phyloP scores from a whole-genome alignment of 2,888 invertebrate species.

The Augiades crinisus region DNA sequence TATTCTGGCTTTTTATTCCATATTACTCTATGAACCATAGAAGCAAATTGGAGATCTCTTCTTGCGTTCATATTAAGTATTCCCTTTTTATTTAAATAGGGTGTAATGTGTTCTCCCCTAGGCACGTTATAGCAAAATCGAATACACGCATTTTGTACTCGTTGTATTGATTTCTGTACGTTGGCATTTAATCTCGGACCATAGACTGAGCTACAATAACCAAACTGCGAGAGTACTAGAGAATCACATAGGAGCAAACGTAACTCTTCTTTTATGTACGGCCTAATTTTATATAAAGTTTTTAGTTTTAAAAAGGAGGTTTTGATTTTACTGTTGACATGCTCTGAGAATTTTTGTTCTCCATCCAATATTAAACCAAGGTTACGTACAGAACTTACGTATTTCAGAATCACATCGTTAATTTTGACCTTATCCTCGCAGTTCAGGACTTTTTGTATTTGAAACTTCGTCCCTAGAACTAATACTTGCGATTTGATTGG shows the following conservation, averaged over 20 bases:
- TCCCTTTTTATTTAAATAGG: constrained; percentile 1
- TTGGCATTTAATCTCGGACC: neutral
- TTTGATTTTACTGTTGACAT: constrained; percentile 7
- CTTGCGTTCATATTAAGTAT: constrained; percentile 2
- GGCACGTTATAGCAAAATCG: neutral
- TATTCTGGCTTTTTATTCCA: too few relatives aligned
- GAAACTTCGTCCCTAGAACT: neutral
- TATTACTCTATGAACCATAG: too few relatives aligned
- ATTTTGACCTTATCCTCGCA: neutral
- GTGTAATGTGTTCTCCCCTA: neutral
- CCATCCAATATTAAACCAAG: too few relatives aligned
- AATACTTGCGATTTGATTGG: neutral
- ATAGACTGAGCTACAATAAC: neutral
- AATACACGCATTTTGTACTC: neutral
- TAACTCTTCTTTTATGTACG: constrained; percentile 1
- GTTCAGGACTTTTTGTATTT: neutral
- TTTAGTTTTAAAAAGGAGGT: neutral
- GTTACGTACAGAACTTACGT: neutral
- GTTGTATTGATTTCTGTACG: neutral
- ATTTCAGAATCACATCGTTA: neutral
- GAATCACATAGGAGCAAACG: neutral
- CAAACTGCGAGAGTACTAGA: neutral
- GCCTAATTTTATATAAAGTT: constrained; percentile 9
- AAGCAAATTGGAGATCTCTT: constrained; percentile 10
- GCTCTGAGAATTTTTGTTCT: constrained; percentile 6